Evolutionary conservation across 1,140 invertebrate species (phyloP), one percentile per base, ranked within the genome.

Genomic region (Spodoptera litura): DNA sequence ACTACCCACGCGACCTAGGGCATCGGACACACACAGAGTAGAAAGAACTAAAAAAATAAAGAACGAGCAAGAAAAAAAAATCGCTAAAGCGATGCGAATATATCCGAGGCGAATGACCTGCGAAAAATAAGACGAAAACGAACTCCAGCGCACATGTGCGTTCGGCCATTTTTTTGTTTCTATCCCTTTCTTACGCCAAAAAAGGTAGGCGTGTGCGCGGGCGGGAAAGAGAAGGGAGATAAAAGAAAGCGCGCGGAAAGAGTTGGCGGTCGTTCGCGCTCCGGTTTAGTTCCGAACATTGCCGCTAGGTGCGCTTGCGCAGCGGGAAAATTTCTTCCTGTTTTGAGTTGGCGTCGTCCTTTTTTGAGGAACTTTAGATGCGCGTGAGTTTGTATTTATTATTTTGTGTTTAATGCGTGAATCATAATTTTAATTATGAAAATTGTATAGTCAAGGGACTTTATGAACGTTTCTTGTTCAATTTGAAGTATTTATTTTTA

Each of bases 71-170:
- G 81, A 31, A 31, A 61, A 79, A 91, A 92, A 91, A 88, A 87
- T 77, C 79, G 73, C 83, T 85, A 91, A 88, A 84, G 74, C 79
- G 82, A 87, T 83, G 88, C 88, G 91, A 93, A 91, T 89, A 92
- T 86, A 87, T 87, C 85, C 87, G 82, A 87, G 92, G 90, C 77
- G 86, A 93, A 93, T 86, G 93, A 94, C 87, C 91, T 89, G 91
- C 91, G 88, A 94, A 94, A 93, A 93, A 93, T 87, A 94, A 94
- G 88, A 93, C 90, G 86, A 93, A 91, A 90, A 88, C 79, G 79
- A 81, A 83, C 88, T 85, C 89, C 68, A 83, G 89, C 90, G 91
- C 93, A 93, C 93, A 94, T 94, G 90, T 94, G 91, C 88, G 89
- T 92, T 87, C 90, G 72, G 84, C 88, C 87, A 89, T 93, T 93